Percentiles rank a stretch among this genome's conserved stretches.
phyloP scores from a whole-genome alignment of 1,140 invertebrate genomes.

The Xylocopa sonorina region DNA sequence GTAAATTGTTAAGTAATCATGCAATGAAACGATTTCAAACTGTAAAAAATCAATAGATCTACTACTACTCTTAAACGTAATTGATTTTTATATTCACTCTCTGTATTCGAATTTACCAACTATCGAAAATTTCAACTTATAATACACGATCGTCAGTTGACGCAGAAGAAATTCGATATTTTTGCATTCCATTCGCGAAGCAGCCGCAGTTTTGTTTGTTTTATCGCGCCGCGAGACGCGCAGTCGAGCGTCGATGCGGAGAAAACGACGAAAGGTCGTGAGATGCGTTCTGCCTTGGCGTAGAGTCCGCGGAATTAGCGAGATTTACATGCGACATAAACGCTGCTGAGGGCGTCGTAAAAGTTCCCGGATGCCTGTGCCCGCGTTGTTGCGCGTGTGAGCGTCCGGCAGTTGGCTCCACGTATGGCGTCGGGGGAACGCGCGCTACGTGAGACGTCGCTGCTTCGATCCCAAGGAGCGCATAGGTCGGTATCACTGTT shows the following conservation, averaged over 20 bases:
- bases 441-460: conserved; percentile 57
- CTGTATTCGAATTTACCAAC: too few relatives aligned
- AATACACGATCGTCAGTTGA: too few relatives aligned
- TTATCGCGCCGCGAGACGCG: conserved; percentile 51
- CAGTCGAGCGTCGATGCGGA: conserved; percentile 29
- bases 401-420: conserved; percentile 31
- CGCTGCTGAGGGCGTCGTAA: conserved; percentile 75
- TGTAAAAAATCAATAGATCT: too few relatives aligned
- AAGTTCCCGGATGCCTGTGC: conserved; percentile 71
- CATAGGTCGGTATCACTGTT: conserved; percentile 58
- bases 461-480: conserved; percentile 37
- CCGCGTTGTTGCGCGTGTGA: conserved; percentile 28
- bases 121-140: too few relatives aligned
- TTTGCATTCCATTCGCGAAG: not conserved
- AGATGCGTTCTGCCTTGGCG: conserved; percentile 38
- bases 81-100: too few relatives aligned
- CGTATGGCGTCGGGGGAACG: conserved; percentile 42
- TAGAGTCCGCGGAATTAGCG: conserved; percentile 74
- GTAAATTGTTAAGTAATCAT: too few relatives aligned
- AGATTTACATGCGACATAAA: conserved; percentile 79
- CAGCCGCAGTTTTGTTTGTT: conserved; percentile 55
- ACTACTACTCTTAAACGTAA: too few relatives aligned
- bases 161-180: not conserved
- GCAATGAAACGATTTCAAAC: too few relatives aligned
- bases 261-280: conserved; percentile 61